Conservation (phyloP, 2,797 vertebrate genomes). For the Tragelaphus oryx region DNA sequence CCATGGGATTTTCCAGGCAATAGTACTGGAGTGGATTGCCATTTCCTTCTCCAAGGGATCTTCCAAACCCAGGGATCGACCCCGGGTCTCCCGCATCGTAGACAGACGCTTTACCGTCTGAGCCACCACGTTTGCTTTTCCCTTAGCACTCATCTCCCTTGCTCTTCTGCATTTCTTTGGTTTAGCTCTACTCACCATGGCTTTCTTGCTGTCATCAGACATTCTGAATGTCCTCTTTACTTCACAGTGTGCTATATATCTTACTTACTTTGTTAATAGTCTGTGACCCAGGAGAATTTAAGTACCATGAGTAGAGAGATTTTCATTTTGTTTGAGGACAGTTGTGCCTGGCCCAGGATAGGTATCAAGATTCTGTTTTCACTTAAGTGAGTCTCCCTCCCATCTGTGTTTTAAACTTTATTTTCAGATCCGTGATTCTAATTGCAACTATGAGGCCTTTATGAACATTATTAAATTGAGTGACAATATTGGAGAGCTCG, state of each 20-base stretch:
- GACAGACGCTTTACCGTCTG: too few relatives aligned
- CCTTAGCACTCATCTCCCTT: neutral
- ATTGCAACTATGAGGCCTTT: slow-evolving; percentile 99
- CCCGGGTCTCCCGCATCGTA: too few relatives aligned
- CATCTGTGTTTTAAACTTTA: slow-evolving; percentile 46
- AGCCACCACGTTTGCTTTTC: neutral
- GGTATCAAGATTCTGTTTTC: neutral
- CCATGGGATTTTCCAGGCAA: too few relatives aligned
- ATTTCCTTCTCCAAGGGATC: too few relatives aligned
- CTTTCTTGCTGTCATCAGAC: neutral
- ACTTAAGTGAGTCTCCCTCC: neutral
- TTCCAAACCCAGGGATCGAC: too few relatives aligned
- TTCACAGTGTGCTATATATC: neutral
- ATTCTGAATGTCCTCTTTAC: neutral
- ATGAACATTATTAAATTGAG: slow-evolving; percentile 99
- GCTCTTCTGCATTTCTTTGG: neutral
- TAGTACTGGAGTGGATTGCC: too few relatives aligned
- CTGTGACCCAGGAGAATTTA: neutral
- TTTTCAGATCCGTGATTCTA: slow-evolving; percentile 94
- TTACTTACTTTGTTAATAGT: neutral
- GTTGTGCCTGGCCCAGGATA: neutral
- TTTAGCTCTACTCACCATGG: neutral
- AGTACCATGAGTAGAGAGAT: neutral
- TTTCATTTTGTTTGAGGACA: neutral
- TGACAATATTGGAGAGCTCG: slow-evolving; percentile 93